Evolutionary conservation across 2,113 vertebrate genomes (phyloP).

Genomic region (Poeciliopsis retropinna): DNA sequence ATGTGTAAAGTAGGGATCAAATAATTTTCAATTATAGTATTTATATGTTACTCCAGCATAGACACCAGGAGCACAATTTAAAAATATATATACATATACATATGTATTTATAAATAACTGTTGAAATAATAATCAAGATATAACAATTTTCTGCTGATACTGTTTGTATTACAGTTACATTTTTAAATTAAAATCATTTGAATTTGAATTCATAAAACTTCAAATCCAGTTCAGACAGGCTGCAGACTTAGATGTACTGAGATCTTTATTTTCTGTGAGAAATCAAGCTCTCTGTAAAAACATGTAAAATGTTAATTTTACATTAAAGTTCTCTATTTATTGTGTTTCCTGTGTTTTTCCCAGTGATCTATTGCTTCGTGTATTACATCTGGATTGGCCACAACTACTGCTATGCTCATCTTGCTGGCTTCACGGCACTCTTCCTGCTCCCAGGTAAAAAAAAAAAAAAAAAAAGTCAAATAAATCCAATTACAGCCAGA

Average conservation of each 20-base stretch:
- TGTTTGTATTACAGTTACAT: not conserved
- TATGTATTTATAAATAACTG: not conserved
- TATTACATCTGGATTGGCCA: constrained; percentile 77
- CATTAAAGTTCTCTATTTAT: too few relatives aligned
- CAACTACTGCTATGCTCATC: constrained; percentile 77
- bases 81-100: too few relatives aligned
- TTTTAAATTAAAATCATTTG: too few relatives aligned
- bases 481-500: not conserved
- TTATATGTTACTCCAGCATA: not conserved
- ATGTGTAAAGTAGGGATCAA: not conserved
- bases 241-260: too few relatives aligned
- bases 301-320: too few relatives aligned
- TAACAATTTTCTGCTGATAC: too few relatives aligned
- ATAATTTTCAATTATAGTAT: not conserved
- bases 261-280: too few relatives aligned
- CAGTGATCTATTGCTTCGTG: constrained; percentile 81
- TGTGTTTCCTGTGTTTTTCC: constrained; percentile 5
- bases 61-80: not conserved
- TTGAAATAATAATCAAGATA: too few relatives aligned
- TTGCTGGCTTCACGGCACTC: constrained; percentile 77
- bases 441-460: constrained; percentile 75
- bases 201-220: too few relatives aligned
- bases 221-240: too few relatives aligned
- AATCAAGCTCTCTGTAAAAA: too few relatives aligned
- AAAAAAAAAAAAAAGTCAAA: not conserved